Percentiles rank a stretch among this genome's conserved stretches.
Evolutionary conservation across 2,888 invertebrate species (phyloP).

Genomic region (Desoria tigrina): DNA sequence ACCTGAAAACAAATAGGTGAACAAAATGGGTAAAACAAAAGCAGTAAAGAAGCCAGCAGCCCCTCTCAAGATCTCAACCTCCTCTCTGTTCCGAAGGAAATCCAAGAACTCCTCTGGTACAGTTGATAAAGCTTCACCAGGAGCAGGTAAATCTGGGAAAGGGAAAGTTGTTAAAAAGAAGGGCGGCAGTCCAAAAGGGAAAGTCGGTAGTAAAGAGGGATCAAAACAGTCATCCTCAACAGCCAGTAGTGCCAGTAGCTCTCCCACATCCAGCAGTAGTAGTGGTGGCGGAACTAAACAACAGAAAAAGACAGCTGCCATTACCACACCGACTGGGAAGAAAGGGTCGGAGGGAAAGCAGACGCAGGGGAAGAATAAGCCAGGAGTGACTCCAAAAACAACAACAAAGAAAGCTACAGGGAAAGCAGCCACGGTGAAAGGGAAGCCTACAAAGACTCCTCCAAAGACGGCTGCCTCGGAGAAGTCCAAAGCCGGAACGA

Average conservation of each 20-base stretch:
- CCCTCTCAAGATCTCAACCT: constrained; percentile 47
- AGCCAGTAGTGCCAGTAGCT: constrained; percentile 17
- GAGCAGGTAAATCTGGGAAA: constrained; percentile 21
- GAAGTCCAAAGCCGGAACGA: background rate
- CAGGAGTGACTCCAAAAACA: background rate
- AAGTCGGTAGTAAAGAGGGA: background rate
- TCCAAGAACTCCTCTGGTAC: constrained; percentile 28
- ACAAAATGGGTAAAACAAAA: constrained; percentile 51
- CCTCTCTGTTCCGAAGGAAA: constrained; percentile 45
- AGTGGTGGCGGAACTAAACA: constrained; percentile 4
- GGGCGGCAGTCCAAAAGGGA: constrained; percentile 12
- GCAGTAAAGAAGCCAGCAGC: constrained; percentile 37
- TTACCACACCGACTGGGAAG: background rate
- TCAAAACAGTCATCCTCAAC: background rate
- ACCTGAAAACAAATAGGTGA: background rate
- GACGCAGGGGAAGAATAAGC: background rate
- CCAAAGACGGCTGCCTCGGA: constrained; percentile 1
- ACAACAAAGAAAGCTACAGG: background rate
- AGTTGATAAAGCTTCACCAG: constrained; percentile 20
- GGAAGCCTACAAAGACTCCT: constrained; percentile 16
- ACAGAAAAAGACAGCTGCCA: constrained; percentile 1
- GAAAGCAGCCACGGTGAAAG: constrained; percentile 20
- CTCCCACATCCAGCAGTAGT: constrained; percentile 14
- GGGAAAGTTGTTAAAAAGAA: constrained; percentile 20
- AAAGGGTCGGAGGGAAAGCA: background rate